These are phyloP conservation scores for Hydrozoanthus gracilis DNA, from an alignment of 92 coral and sea anemone genomes.

Conservation along the genomic window DNA sequence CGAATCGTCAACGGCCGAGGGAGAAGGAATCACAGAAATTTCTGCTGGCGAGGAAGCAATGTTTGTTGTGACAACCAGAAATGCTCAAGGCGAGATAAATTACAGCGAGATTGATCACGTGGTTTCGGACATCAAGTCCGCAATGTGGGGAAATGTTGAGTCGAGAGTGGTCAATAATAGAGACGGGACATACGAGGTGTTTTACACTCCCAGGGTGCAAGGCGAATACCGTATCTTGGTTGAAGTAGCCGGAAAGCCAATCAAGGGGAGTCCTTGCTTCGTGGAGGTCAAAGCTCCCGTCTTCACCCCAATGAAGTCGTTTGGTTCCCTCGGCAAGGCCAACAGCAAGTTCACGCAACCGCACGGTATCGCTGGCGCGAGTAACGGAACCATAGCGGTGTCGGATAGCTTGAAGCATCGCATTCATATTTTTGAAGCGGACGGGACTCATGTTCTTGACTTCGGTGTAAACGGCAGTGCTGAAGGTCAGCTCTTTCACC, in stretches of 20 bases:
- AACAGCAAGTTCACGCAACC: slow-evolving; percentile 85
- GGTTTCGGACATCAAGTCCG: slow-evolving; percentile 82
- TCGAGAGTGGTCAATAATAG: slow-evolving; percentile 73
- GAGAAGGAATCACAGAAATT: slow-evolving; percentile 75
- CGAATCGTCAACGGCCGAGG: slow-evolving; percentile 74
- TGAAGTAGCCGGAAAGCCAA: slow-evolving; percentile 86
- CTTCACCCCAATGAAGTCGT: slow-evolving; percentile 85
- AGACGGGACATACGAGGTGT: slow-evolving; percentile 81
- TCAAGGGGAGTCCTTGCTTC: slow-evolving; percentile 75
- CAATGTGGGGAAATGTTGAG: slow-evolving; percentile 87
- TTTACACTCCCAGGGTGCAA: slow-evolving; percentile 78
- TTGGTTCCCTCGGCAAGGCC: slow-evolving; percentile 81
- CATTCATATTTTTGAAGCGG: slow-evolving; percentile 78
- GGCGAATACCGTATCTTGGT: slow-evolving; percentile 76
- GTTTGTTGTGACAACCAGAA: slow-evolving; percentile 78
- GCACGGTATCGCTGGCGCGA: slow-evolving; percentile 80
- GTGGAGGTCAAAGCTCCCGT: slow-evolving; percentile 84
- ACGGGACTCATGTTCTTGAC: slow-evolving; percentile 80
- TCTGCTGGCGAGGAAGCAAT: slow-evolving; percentile 89
- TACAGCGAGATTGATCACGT: slow-evolving; percentile 94
- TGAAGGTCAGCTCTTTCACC: slow-evolving; percentile 85
- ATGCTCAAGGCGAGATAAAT: slow-evolving; percentile 85
- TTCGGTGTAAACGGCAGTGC: slow-evolving; percentile 82
- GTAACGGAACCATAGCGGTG: slow-evolving; percentile 77
- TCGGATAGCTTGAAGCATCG: slow-evolving; percentile 92